Conservation (phyloP, 2,888 invertebrate genomes). For the Sialis lutaria region DNA sequence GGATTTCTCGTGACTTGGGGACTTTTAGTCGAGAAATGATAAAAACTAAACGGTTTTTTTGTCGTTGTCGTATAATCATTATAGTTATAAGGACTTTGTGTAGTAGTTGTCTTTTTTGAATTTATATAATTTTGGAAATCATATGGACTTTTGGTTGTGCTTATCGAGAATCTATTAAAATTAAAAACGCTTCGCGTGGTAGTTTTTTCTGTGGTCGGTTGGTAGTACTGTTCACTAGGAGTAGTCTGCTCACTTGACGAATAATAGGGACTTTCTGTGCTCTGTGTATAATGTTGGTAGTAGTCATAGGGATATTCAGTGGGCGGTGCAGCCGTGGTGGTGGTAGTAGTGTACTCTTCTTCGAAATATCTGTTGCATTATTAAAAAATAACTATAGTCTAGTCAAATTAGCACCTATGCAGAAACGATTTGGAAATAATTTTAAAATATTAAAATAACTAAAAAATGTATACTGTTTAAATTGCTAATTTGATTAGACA, state of each 20-base stretch:
- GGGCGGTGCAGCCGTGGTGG: too few species aligned
- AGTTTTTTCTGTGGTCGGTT: background rate
- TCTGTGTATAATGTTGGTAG: background rate
- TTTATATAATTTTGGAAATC: constrained; percentile 12
- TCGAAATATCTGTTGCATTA: too few species aligned
- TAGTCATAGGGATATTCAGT: background rate
- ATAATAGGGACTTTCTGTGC: background rate
- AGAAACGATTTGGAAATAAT: too few species aligned
- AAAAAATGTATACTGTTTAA: too few species aligned
- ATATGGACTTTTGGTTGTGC: constrained; percentile 16
- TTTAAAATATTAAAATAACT: too few species aligned
- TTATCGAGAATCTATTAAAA: constrained; percentile 7
- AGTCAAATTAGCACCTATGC: too few species aligned
- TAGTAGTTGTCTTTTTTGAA: constrained; percentile 11
- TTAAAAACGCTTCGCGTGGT: background rate
- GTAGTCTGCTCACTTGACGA: background rate
- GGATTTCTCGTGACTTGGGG: too few species aligned
- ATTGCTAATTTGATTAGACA: too few species aligned
- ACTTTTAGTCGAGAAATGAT: constrained; percentile 16
- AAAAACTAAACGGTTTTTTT: constrained; percentile 14
- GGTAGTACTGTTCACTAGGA: background rate
- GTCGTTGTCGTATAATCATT: constrained; percentile 9
- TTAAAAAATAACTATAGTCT: too few species aligned
- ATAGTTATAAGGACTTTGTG: constrained; percentile 10
- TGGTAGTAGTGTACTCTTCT: too few species aligned